These are phyloP conservation scores for Caerostris extrusa DNA, from an alignment of 1,140 invertebrate genomes.

Conservation along the genomic window DNA sequence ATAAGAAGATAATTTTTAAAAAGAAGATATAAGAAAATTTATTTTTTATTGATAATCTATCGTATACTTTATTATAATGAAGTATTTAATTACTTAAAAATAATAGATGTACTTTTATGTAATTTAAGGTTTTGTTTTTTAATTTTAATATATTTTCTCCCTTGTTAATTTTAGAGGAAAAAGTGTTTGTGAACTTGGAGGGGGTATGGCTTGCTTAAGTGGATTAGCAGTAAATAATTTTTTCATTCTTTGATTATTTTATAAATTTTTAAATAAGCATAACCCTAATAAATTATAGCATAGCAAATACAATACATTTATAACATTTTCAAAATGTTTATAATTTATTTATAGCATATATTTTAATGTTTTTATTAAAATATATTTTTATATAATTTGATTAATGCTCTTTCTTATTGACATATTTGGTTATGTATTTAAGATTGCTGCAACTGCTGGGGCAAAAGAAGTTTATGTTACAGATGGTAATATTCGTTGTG, in stretches of 20 bases:
- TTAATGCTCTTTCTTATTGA: too few species aligned
- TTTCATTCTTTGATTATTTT: not conserved
- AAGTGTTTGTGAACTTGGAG: conserved; percentile 89
- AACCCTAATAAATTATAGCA: too few species aligned
- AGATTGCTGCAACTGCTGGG: conserved; percentile 80
- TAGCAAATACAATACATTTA: too few species aligned
- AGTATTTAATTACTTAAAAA: too few species aligned
- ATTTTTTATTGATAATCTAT: too few species aligned
- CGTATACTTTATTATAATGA: too few species aligned
- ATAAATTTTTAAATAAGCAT: too few species aligned
- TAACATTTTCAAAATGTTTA: too few species aligned
- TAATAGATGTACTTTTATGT: too few species aligned
- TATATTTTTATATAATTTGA: not conserved
- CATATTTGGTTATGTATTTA: not conserved
- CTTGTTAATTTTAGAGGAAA: conserved; percentile 82
- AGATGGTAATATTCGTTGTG: conserved; percentile 89
- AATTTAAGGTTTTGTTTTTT: not conserved
- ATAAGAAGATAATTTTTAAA: too few species aligned
- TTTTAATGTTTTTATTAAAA: not conserved
- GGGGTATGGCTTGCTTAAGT: conserved; percentile 92
- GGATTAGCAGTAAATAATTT: conserved; percentile 87
- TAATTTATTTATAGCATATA: not conserved
- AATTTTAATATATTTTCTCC: not conserved
- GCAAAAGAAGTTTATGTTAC: conserved; percentile 84
- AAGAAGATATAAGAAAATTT: too few species aligned